Conservation (phyloP, 2,888 invertebrate species). For the Noctua janthina region DNA sequence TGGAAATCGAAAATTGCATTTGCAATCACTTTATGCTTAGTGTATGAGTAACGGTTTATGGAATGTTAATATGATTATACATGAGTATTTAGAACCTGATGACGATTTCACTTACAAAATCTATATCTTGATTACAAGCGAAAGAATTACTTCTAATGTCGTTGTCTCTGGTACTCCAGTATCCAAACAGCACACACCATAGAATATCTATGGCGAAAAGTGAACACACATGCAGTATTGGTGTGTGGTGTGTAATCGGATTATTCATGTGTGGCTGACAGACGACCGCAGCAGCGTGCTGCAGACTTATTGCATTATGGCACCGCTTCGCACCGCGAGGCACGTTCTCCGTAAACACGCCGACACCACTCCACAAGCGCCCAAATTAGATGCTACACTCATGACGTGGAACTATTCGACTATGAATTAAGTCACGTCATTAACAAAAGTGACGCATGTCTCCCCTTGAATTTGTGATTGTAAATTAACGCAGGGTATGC, state of each 20-base stretch:
- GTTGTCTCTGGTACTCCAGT: background rate
- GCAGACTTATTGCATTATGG: slow-evolving; percentile 67
- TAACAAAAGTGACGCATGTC: slow-evolving; percentile 14
- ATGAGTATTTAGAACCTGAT: background rate
- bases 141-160: background rate
- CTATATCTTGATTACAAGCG: background rate
- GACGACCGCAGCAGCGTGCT: slow-evolving; percentile 48
- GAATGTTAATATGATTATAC: background rate
- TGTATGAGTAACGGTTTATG: background rate
- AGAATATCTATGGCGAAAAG: slow-evolving; percentile 15
- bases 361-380: slow-evolving; percentile 52
- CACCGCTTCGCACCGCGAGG: background rate
- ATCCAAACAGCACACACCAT: background rate
- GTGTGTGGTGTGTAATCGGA: slow-evolving; percentile 35
- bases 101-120: too few relatives aligned
- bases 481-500: slow-evolving; percentile 17
- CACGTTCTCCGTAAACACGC: slow-evolving; percentile 49
- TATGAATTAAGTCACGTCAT: slow-evolving; percentile 42
- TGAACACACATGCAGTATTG: slow-evolving; percentile 23
- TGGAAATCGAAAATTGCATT: slow-evolving; percentile 48
- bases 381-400: slow-evolving; percentile 60
- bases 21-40: slow-evolving; percentile 11
- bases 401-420: slow-evolving; percentile 46
- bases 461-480: slow-evolving; percentile 21
- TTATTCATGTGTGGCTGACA: slow-evolving; percentile 50